Conservation (phyloP, 2,797 vertebrate genomes). For the Poecilia gillii region DNA sequence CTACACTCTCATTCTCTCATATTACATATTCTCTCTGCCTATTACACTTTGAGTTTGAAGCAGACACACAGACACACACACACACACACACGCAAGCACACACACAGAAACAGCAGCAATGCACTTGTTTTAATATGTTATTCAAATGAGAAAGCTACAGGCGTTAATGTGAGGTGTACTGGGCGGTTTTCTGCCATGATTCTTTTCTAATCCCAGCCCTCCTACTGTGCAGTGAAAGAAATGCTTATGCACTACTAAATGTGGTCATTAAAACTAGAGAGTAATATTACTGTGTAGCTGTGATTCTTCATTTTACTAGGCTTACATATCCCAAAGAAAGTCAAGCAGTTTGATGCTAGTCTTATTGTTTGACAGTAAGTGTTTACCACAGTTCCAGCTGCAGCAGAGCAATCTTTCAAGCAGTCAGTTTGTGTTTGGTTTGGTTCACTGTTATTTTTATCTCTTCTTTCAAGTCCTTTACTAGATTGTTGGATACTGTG, state of each 20-base stretch:
- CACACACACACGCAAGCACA: not conserved
- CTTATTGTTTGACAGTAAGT: not conserved
- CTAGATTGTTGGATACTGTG: not conserved
- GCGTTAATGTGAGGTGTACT: not conserved
- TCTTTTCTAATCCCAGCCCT: not conserved
- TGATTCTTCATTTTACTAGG: not conserved
- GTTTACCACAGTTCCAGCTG: not conserved
- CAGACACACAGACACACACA: not conserved
- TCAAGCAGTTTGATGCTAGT: not conserved
- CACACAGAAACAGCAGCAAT: not conserved
- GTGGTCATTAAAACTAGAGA: not conserved
- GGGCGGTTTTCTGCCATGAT: not conserved
- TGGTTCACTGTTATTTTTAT: not conserved
- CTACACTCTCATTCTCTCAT: conserved; percentile 25
- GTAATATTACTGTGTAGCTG: not conserved
- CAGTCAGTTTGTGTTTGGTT: not conserved
- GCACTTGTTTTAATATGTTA: conserved; percentile 24
- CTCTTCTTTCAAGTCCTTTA: not conserved
- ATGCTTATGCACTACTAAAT: too few relatives aligned
- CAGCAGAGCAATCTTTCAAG: not conserved
- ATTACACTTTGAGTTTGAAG: not conserved
- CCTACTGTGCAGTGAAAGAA: not conserved
- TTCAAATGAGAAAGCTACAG: conserved; percentile 15
- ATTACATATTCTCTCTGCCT: conserved; percentile 10
- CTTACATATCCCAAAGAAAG: not conserved